These are phyloP conservation scores for Falco cherrug DNA, from an alignment of 2,797 vertebrate species.

Conservation along the genomic window DNA sequence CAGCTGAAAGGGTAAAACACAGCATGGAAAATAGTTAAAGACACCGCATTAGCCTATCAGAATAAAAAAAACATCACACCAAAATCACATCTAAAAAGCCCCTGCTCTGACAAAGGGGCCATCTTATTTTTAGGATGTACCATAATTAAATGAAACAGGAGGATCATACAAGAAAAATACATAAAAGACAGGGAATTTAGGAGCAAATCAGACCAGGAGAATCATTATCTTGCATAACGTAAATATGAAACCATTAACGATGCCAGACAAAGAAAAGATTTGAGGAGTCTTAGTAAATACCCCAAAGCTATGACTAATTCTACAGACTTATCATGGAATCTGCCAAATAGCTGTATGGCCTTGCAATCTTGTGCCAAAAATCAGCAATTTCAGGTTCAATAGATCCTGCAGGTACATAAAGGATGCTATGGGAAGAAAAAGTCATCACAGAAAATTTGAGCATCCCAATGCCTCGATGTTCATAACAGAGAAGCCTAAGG, in stretches of 20 bases:
- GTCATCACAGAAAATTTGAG: background rate
- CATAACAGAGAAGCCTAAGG: background rate
- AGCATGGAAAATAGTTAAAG: background rate
- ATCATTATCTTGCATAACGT: background rate
- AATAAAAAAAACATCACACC: background rate
- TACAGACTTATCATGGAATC: background rate
- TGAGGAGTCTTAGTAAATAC: background rate
- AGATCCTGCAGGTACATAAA: background rate
- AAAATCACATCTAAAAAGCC: background rate
- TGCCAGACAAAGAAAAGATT: background rate
- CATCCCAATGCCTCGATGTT: background rate
- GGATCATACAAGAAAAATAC: background rate
- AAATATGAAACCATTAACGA: background rate
- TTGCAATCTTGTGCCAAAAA: background rate
- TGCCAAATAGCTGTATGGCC: background rate
- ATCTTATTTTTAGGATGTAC: background rate
- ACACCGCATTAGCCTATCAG: background rate
- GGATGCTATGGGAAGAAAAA: background rate
- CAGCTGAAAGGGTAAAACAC: background rate
- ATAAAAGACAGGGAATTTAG: background rate
- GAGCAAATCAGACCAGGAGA: background rate
- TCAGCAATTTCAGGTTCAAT: background rate
- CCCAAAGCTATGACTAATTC: background rate
- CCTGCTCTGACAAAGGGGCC: fast-evolving
- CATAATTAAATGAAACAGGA: background rate